Base-by-base conservation (phyloP, 2,113 vertebrate species). In the Eira barbara region DNA sequence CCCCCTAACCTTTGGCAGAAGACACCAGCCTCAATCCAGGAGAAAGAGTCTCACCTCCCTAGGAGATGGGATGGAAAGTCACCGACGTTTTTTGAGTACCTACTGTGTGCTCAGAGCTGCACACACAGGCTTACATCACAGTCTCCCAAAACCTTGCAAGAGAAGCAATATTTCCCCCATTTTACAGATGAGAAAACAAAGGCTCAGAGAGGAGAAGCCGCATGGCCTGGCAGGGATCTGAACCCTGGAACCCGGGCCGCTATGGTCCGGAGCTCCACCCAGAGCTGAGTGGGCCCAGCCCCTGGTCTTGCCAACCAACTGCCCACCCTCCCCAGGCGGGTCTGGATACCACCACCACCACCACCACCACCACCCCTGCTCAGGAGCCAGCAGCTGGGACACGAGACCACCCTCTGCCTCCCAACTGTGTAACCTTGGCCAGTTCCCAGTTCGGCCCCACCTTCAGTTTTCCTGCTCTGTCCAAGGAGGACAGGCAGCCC, bases 191-290 rank as follows among this genome's bases (percentile, higher is more conserved):
- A 63, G 81, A 31, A 82, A 36, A 63, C 4, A 3, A 21, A 76
- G 65, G 12, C 84, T 23, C 14, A 63, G 47, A 42, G 34, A n/a
- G 45, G 45, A 79, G 88, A 34, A 69, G 18, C 52, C 57, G 17
- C 1, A 0, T 10, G 25, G 57, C 59, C 67, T 0, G 0, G 13
- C 31, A 15, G 49, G 47, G 13, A 42, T 31, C 8, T 17, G 73
- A 91, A 36, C 42, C 36, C 27, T 55, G 73, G 5, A 29, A 17
- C 81, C 69, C 39, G 21, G 17, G 57, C 15, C 59, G 42, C 57
- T 3, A 20, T 42, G 39, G 39, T 42, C 39, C 39, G 39, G 80
- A 15, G 42, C 25, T 74, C 71, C 49, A 39, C 79, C 76, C 27
- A 34, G 42, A 59, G 31, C 84, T 34, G 57, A 65, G 69, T 39